These are phyloP conservation scores for Scytalopus superciliaris DNA, from an alignment of 2,113 vertebrate species.

Conservation along the genomic window DNA sequence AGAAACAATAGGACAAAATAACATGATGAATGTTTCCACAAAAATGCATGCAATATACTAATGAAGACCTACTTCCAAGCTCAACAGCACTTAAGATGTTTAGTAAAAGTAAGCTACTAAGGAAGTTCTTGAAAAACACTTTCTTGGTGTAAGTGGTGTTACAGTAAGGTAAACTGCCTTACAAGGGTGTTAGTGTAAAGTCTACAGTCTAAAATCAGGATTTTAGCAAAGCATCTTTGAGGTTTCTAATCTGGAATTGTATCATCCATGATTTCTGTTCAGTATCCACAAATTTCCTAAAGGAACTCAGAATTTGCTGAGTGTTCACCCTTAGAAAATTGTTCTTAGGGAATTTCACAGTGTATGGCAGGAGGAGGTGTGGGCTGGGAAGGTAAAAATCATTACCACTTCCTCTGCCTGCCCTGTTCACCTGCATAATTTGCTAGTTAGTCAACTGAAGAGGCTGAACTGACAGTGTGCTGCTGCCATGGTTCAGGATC, in stretches of 20 bases:
- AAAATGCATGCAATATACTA: not conserved
- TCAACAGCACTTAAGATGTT: not conserved
- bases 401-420: not conserved
- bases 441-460: not conserved
- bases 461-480: not conserved
- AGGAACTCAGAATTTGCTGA: not conserved
- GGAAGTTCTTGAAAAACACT: not conserved
- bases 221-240: not conserved
- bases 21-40: not conserved
- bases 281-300: not conserved
- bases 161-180: not conserved
- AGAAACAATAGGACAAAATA: not conserved
- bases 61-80: not conserved
- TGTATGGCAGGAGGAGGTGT: not conserved
- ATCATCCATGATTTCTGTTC: not conserved
- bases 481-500: not conserved
- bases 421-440: not conserved
- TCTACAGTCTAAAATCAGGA: not conserved
- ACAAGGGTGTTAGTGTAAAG: rapidly evolving
- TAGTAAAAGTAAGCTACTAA: not conserved
- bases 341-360: not conserved
- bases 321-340: not conserved
- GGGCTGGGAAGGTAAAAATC: not conserved
- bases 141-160: not conserved
- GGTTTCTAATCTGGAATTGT: not conserved